These are phyloP conservation scores for Tapera naevia DNA, from an alignment of 2,797 vertebrate genomes.

Conservation along the genomic window DNA sequence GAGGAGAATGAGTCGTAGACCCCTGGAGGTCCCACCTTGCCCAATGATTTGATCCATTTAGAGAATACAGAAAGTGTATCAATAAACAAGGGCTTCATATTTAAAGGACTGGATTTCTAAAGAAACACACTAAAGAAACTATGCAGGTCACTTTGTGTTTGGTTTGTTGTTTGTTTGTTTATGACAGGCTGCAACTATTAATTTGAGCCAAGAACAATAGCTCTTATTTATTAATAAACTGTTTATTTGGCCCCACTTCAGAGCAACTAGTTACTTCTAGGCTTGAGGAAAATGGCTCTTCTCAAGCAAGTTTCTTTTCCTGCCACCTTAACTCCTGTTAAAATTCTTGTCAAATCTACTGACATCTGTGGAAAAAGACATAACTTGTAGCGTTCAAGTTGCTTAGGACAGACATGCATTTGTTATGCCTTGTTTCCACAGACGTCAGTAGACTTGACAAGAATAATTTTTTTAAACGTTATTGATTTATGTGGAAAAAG, in stretches of 20 bases:
- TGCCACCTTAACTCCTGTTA: not conserved
- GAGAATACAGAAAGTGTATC: not conserved
- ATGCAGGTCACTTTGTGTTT: not conserved
- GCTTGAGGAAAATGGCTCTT: not conserved
- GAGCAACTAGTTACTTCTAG: not conserved
- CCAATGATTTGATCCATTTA: not conserved
- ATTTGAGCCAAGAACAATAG: not conserved
- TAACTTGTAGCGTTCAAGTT: too few relatives aligned
- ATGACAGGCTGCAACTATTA: not conserved
- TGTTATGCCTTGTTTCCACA: not conserved
- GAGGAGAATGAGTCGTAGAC: not conserved
- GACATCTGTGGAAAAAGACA: too few relatives aligned
- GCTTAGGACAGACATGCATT: too few relatives aligned
- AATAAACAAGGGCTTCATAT: not conserved
- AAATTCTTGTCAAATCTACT: too few relatives aligned
- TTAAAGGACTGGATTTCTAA: not conserved
- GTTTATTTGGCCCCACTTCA: not conserved
- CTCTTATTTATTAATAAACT: not conserved
- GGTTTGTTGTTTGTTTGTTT: not conserved
- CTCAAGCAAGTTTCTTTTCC: not conserved
- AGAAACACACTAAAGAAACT: not conserved
- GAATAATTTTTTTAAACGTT: not conserved
- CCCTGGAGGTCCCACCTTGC: not conserved
- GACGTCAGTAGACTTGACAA: not conserved
- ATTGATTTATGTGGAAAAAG: not conserved